phyloP scores from a whole-genome alignment of 2,797 vertebrate species.

The Phoxinus dragarum region DNA sequence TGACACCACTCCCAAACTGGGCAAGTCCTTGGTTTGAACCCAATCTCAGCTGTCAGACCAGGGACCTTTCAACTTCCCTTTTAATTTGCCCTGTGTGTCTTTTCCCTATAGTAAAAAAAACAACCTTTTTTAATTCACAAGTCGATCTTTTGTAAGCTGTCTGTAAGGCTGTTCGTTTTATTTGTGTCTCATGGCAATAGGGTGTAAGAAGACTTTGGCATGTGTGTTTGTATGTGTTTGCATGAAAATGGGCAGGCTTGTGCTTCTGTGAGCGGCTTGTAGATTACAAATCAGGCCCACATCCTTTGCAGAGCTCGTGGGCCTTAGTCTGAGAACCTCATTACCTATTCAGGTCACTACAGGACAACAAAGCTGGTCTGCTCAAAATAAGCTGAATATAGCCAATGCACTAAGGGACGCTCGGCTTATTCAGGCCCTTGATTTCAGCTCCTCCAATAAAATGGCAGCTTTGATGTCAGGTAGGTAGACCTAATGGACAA shows the following conservation, averaged over 20 bases:
- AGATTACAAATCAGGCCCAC: conserved; percentile 54
- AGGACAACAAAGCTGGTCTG: conserved; percentile 63
- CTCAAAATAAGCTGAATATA: conserved; percentile 65
- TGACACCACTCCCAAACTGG: conserved; percentile 69
- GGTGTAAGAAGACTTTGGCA: conserved; percentile 1
- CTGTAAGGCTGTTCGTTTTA: conserved; percentile 40
- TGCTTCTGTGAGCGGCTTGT: conserved; percentile 39
- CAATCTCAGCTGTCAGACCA: conserved; percentile 62
- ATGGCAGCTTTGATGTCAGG: conserved; percentile 66
- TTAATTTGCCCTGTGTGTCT: conserved; percentile 53
- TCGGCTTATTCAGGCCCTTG: conserved; percentile 60
- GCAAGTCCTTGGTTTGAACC: conserved; percentile 67
- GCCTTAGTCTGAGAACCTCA: conserved; percentile 57
- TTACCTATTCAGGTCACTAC: conserved; percentile 65
- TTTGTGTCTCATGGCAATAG: conserved; percentile 9
- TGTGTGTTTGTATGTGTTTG: conserved; percentile 52
- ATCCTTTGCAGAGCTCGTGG: conserved; percentile 43
- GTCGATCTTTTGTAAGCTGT: conserved; percentile 25
- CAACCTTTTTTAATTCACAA: conserved; percentile 10
- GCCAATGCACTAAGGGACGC: conserved; percentile 56
- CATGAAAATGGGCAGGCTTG: conserved; percentile 46
- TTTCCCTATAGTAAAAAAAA: conserved; percentile 28
- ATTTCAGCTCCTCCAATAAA: conserved; percentile 62
- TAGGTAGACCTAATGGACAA: conserved; percentile 70
- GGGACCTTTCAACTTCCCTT: conserved; percentile 55